Base-by-base conservation (phyloP, 2,888 invertebrate species). In the Malthinus flaveolus region DNA sequence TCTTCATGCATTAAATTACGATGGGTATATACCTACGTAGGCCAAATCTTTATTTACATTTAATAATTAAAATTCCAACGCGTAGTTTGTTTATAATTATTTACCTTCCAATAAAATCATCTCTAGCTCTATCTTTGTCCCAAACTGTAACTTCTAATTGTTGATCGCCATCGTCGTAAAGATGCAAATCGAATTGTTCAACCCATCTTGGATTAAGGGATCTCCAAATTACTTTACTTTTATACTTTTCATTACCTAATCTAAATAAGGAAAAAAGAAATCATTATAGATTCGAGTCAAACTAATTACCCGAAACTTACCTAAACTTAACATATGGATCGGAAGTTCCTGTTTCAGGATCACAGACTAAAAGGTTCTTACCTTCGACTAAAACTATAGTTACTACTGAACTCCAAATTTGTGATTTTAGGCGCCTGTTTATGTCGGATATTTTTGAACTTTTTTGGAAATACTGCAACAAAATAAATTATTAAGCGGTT, bases 331-430 rank as follows among this genome's bases (percentile, higher is more conserved):
- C 95, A 78, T 95, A 97, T 53, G 95, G 94, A 78, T 97, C 96
- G 68, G 90, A 91, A 61, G 92, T 86, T 64, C 94, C 89, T n/a
- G 87, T 87, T 71, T 95, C 95, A 67, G 91, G 85, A 75, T 95
- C 93, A 85, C 93, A 90, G 0, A 91, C 87, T 1, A 90, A 85
- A 56, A 98, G 84, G 75, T 95, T 91, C 80, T 89, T 93, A 8
- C 95, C 97, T 79, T 98, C 97, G 15, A 98, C 93, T 65, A 99
- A 83, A n/a, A 97, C 90, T 68, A 98, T 93, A 59, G 97, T 98
- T 34, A 99, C 96, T 56, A 97, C 95, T 1, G 95, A 94, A 75
- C 93, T 95, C 97, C 97, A 98, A 75, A 96, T 93, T 80, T 97
- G 97, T 31, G 92, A 94, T 79, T 96, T 97, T 51, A 95, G 80